Evolutionary conservation across 2,113 vertebrate genomes (phyloP), one percentile per base, ranked within the genome.

Genomic region (Gadus macrocephalus): DNA sequence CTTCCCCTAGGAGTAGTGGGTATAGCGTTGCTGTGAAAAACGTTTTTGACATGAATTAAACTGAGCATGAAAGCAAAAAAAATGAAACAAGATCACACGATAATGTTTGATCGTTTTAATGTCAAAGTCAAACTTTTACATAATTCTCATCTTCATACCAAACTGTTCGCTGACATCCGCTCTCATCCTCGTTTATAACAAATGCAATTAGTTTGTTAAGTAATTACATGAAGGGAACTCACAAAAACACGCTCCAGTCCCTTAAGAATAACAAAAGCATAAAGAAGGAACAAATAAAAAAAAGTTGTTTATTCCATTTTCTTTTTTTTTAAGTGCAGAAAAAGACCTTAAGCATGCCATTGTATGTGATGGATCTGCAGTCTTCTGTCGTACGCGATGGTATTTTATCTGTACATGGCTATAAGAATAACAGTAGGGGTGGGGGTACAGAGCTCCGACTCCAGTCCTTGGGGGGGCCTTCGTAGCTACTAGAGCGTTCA

Each of bases 91-190:
- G 53, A 38, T 65, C 61, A 74, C 79, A 72, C 38, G 69, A 19
- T 5, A 84, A 77, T 80, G 81, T 90, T 90, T 90, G 78, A 91
- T 87, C 80, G 78, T 90, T 92, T 92, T 92, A 92, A 91, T 92
- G 91, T 89, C 89, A 92, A 91, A 91, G 87, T 91, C 89, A 91
- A 91, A 90, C 90, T 82, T 89, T 79, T 92, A 92, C 90, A 92
- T 77, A 83, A 86, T 86, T 89, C 85, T 90, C 80, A 79, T 86
- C 77, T 82, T 90, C 88, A 88, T 89, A 91, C 83, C 90, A 91
- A 91, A 91, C 83, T 78, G 74, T 88, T 84, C 71, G 11, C 71
- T 81, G 56, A 81, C 78, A 81, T 79, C 77, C 87, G 81, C 81
- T 76, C 77, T 66, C 80, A 58, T 79, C 72, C 78, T 83, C 67